Evolutionary conservation across 2,797 vertebrate species (phyloP).

Genomic region (Premnoplex brunnescens): DNA sequence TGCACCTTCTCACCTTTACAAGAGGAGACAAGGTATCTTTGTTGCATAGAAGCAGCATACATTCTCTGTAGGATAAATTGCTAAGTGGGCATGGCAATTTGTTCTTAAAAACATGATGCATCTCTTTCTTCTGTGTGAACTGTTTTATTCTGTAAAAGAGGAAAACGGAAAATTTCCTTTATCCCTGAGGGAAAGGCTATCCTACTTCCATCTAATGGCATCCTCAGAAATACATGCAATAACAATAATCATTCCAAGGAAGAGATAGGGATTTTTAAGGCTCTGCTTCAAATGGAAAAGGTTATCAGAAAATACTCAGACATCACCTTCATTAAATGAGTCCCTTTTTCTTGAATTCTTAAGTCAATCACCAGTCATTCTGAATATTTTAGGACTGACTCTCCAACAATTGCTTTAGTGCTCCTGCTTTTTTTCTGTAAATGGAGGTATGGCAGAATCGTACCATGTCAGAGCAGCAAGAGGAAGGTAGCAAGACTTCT

Average conservation of each 20-base stretch:
- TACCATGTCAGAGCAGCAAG: background rate
- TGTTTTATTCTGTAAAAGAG: background rate
- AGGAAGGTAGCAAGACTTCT: background rate
- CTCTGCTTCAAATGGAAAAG: background rate
- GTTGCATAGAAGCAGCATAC: rapidly evolving
- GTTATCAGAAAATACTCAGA: background rate
- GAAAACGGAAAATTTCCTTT: background rate
- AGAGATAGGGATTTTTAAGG: background rate
- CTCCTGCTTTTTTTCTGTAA: background rate
- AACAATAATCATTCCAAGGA: background rate
- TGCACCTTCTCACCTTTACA: background rate
- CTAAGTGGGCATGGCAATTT: background rate
- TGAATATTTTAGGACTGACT: background rate
- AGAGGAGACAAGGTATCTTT: background rate
- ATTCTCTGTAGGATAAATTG: background rate
- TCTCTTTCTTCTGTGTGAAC: background rate
- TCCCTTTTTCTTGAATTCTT: background rate
- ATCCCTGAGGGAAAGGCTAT: background rate
- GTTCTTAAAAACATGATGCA: background rate
- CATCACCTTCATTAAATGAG: background rate
- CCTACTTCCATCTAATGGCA: background rate
- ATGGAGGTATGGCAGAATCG: background rate
- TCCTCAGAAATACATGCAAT: background rate
- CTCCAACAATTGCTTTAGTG: background rate
- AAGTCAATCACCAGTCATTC: background rate